phyloP scores from a whole-genome alignment of 2,888 invertebrate genomes.

The Dryobota labecula region DNA sequence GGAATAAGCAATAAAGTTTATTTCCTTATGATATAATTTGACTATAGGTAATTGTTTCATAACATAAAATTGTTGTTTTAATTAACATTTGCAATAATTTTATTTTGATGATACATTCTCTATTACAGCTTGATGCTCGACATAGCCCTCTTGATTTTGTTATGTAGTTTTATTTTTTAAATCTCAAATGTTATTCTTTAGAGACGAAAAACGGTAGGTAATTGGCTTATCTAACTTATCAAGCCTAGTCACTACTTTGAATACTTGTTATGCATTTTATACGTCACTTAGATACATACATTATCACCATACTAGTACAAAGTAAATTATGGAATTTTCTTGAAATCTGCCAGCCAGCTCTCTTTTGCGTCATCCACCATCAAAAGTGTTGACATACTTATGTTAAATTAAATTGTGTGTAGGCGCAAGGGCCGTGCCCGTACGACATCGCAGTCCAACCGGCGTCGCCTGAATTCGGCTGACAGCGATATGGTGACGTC shows the following conservation, averaged over 20 bases:
- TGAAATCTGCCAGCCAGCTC: not conserved
- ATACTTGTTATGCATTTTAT: slow-evolving; percentile 23
- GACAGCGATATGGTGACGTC: slow-evolving; percentile 94
- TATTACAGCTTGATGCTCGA: not conserved
- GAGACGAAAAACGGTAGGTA: not conserved
- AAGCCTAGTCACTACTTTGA: not conserved
- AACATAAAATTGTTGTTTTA: slow-evolving; percentile 6
- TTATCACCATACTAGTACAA: not conserved
- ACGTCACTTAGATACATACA: not conserved
- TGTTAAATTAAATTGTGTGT: slow-evolving; percentile 27
- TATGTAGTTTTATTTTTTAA: not conserved
- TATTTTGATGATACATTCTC: slow-evolving; percentile 12
- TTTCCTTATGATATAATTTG: slow-evolving; percentile 16
- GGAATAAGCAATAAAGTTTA: slow-evolving; percentile 11
- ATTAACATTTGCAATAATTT: slow-evolving; percentile 1
- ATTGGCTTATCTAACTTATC: slow-evolving; percentile 1
- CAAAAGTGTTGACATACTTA: slow-evolving; percentile 8
- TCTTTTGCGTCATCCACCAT: not conserved
- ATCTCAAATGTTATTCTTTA: not conserved
- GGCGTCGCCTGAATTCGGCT: slow-evolving; percentile 94
- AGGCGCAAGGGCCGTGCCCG: slow-evolving; percentile 92
- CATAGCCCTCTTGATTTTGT: slow-evolving; percentile 31
- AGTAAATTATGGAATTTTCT: not conserved
- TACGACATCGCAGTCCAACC: slow-evolving; percentile 91
- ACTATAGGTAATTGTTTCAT: slow-evolving; percentile 5